A percentile compares a stretch with the other conserved stretches of the same genome.
These are phyloP conservation scores for Notospermus geniculatus DNA, from an alignment of 1,140 invertebrate genomes.

Conservation along the genomic window DNA sequence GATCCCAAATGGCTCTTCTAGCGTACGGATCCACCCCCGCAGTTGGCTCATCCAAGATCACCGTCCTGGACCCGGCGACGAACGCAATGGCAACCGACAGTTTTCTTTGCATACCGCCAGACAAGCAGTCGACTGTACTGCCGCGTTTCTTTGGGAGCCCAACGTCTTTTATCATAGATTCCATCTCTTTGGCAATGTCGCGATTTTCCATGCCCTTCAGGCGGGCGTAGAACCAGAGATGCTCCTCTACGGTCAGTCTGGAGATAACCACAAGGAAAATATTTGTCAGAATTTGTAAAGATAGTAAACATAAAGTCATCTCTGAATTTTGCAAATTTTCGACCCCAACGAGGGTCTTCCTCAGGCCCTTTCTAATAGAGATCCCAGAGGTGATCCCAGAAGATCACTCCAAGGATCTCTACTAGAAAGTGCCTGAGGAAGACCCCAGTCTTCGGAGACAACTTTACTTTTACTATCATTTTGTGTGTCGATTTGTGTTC, in stretches of 20 bases:
- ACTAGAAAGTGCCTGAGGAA: too few relatives aligned
- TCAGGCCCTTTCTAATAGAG: too few relatives aligned
- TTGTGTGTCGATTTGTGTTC: too few relatives aligned
- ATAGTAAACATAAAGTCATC: too few relatives aligned
- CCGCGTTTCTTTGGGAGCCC: constrained; percentile 65
- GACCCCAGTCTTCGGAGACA: too few relatives aligned
- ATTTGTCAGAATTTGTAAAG: too few relatives aligned
- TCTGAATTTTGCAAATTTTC: too few relatives aligned
- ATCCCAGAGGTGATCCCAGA: too few relatives aligned
- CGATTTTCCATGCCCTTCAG: constrained; percentile 56
- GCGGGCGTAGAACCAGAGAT: constrained; percentile 54
- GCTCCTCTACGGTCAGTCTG: constrained; percentile 56
- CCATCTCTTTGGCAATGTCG: constrained; percentile 45
- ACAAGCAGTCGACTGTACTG: constrained; percentile 68
- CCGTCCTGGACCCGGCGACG: constrained; percentile 59
- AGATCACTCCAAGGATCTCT: too few relatives aligned
- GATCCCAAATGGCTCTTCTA: constrained; percentile 60
- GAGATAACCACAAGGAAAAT: too few relatives aligned
- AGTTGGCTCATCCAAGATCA: constrained; percentile 63
- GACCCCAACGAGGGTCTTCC: too few relatives aligned
- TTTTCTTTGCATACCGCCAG: constrained; percentile 64
- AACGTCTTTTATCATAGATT: constrained; percentile 60
- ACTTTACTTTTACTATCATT: too few relatives aligned
- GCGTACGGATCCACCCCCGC: constrained; percentile 63
- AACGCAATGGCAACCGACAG: constrained; percentile 64